Base-by-base conservation (phyloP, 2,888 invertebrate species). In the Serrognathus titanus region DNA sequence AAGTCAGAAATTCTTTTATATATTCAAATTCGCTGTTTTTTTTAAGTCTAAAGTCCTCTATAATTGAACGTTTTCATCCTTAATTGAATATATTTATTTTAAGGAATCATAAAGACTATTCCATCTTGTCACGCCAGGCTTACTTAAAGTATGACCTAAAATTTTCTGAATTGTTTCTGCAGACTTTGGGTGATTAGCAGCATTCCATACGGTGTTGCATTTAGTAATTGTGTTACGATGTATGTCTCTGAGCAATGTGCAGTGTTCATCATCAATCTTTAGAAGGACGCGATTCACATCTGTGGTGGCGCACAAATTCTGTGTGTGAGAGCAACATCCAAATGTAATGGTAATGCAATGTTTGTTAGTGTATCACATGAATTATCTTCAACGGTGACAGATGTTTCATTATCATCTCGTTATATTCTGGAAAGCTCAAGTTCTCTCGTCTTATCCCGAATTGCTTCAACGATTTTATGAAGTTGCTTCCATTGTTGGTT, bases 101-200 rank as follows among this genome's bases (percentile, higher is more conserved):
- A 51, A n/a, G n/a, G 43, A 12, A 20, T 51, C 51, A 43, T 10
- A 51, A n/a, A 51, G 35, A 11, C 20, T 20, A 11, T 51, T 51
- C 41, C 41, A 43, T 10, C 31, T 51, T 12, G 51, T 41, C 10
- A 31, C 12, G 2, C 3, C 10, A n/a, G 51, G 51, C 9, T 35
- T 12, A 24, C 41, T 13, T 41, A 51, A 24, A 10, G 41, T 41
- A 41, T 40, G 41, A 10, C 35, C 20, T 40, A 51, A 41, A 8
- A 51, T 16, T 9, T 51, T 31, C 10, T 51, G 43, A 7, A 51
- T 3, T 20, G 43, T 12, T 24, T 51, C 51, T 9, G 51, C 43
- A 9, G 41, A 24, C 24, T 51, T 41, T 43, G 51, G 51, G 4
- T 11, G 43, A 5, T 10, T n/a, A 11, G 43, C 43, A 8, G 51